Conservation (phyloP, 2,797 vertebrate genomes). For the Falco columbarius region DNA sequence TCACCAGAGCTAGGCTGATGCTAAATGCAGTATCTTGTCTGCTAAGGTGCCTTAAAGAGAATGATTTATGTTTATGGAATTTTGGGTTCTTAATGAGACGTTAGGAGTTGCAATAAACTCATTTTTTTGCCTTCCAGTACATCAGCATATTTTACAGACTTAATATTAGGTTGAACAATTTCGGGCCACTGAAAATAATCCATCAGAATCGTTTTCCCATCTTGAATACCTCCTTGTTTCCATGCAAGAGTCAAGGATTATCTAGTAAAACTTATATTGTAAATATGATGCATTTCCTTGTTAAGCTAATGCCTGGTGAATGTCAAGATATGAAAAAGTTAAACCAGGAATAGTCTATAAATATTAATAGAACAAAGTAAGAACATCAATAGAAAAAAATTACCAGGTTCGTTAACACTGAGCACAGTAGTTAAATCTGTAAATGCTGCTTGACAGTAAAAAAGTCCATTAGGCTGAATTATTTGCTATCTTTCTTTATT, state of each 20-base stretch:
- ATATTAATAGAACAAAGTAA: not conserved
- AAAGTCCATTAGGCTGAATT: rapidly evolving
- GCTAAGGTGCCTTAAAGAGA: not conserved
- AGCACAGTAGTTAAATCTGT: not conserved
- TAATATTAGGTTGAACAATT: not conserved
- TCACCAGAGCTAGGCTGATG: not conserved
- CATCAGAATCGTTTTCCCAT: not conserved
- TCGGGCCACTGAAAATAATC: not conserved
- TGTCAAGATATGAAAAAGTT: not conserved
- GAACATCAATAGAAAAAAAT: not conserved
- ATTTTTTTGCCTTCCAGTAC: not conserved
- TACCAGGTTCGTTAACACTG: not conserved
- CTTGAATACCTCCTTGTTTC: not conserved
- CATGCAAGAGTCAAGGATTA: not conserved
- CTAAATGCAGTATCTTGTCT: not conserved
- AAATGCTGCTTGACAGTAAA: not conserved
- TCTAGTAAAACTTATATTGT: not conserved
- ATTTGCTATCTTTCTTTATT: not conserved
- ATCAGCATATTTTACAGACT: not conserved
- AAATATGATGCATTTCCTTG: not conserved
- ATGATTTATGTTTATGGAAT: not conserved
- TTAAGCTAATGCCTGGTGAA: not conserved
- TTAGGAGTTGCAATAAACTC: not conserved
- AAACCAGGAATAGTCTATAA: not conserved
- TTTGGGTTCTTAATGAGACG: not conserved